Percentiles rank a stretch among this genome's conserved stretches.
Evolutionary conservation across 2,113 vertebrate species (phyloP).

Genomic region (Panthera leo): DNA sequence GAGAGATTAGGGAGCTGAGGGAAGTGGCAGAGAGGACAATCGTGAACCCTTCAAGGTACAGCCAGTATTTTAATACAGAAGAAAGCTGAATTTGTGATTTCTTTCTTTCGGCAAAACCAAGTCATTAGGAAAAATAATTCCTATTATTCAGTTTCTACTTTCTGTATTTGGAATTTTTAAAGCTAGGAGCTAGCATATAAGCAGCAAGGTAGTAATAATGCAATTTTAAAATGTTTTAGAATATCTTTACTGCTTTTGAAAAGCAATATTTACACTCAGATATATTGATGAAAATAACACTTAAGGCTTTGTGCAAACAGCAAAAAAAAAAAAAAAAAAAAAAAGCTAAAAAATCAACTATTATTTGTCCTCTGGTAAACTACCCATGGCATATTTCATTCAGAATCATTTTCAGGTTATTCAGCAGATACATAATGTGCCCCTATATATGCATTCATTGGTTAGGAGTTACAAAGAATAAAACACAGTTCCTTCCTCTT

Average conservation of each 20-base stretch:
- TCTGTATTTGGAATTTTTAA: constrained; percentile 33
- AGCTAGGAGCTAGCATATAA: not conserved
- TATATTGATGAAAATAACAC: constrained; percentile 42
- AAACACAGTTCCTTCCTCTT: not conserved
- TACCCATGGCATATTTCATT: not conserved
- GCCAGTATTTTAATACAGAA: not conserved
- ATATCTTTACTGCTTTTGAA: constrained; percentile 42
- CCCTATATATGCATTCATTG: not conserved
- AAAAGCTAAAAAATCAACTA: not conserved
- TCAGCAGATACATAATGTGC: not conserved
- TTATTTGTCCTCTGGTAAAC: not conserved
- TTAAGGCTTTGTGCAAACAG: not conserved
- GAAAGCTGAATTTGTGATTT: not conserved
- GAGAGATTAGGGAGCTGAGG: constrained; percentile 27
- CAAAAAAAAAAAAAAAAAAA: not conserved
- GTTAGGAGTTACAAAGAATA: not conserved
- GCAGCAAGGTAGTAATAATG: not conserved
- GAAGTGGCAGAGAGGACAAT: not conserved
- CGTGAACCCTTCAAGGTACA: not conserved
- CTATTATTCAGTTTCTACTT: not conserved
- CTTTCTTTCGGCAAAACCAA: not conserved
- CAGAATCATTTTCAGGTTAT: constrained; percentile 35
- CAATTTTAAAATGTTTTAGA: not conserved
- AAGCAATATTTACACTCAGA: constrained; percentile 14
- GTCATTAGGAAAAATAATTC: not conserved